phyloP scores from a whole-genome alignment of 1,140 invertebrate genomes.

The Sarcophaga bullata region DNA sequence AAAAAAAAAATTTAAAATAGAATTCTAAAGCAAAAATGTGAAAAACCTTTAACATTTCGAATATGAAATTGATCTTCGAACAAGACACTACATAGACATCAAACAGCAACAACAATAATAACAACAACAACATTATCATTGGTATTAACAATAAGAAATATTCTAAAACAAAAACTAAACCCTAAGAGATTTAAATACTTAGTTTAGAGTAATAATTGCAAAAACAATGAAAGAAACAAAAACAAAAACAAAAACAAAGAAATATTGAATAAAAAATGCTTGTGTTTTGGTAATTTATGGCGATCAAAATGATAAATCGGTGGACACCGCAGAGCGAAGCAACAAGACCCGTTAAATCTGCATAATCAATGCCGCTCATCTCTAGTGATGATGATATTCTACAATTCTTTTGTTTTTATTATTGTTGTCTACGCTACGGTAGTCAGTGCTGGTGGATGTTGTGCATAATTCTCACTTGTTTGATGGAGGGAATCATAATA shows the following conservation, averaged over 20 bases:
- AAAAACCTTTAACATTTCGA: conserved; percentile 35
- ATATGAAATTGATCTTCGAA: conserved; percentile 33
- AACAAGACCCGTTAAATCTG: conserved; percentile 22
- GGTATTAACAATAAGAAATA: background rate
- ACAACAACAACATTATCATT: no score
- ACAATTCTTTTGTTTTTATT: background rate
- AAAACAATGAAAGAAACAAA: no score
- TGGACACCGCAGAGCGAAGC: conserved; percentile 22
- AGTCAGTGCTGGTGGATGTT: background rate
- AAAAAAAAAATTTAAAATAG: background rate
- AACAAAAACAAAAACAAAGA: background rate
- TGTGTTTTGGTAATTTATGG: conserved; percentile 35
- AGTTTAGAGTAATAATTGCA: background rate
- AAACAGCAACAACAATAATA: no score
- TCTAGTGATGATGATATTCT: background rate
- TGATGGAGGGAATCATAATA: background rate
- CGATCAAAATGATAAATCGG: conserved; percentile 40
- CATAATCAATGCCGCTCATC: conserved; percentile 35
- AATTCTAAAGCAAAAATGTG: background rate
- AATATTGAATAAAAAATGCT: conserved; percentile 20
- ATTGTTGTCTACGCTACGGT: background rate
- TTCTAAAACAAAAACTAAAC: background rate
- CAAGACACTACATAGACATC: background rate
- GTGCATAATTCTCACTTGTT: conserved; percentile 24
- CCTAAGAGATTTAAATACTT: conserved; percentile 13